These are phyloP conservation scores for Platyrinchus mystaceus DNA, from an alignment of 2,797 vertebrate genomes.

Conservation along the genomic window DNA sequence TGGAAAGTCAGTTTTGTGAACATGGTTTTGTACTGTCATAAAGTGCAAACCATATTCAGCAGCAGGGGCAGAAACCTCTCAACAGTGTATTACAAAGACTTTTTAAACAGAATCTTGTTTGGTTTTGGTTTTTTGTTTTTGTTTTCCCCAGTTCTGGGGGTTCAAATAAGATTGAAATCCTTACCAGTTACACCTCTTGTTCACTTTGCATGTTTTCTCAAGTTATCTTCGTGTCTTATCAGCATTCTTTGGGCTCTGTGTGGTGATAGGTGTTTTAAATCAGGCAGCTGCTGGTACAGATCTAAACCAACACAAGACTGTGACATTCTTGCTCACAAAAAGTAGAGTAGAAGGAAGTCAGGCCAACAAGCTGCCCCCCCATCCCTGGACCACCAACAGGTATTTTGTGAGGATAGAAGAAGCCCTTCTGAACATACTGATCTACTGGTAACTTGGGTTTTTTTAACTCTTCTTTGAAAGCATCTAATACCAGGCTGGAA, in stretches of 20 bases:
- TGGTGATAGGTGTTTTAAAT: neutral
- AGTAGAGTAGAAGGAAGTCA: neutral
- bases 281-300: neutral
- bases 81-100: neutral
- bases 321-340: neutral
- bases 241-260: neutral
- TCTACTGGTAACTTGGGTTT: neutral
- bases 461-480: neutral
- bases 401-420: neutral
- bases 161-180: neutral
- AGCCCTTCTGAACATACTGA: neutral
- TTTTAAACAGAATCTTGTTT: neutral
- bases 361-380: neutral
- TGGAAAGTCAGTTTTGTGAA: neutral
- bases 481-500: neutral
- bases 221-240: neutral
- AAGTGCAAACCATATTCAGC: neutral
- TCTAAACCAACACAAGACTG: neutral
- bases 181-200: neutral
- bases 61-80: neutral
- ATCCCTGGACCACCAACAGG: neutral
- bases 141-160: accelerated
- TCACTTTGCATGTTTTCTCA: neutral
- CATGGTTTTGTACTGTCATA: neutral
- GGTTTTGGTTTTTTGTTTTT: too few species aligned